Evolutionary conservation across 1,140 invertebrate species (phyloP).

Genomic region (Matsumurasca onukii): DNA sequence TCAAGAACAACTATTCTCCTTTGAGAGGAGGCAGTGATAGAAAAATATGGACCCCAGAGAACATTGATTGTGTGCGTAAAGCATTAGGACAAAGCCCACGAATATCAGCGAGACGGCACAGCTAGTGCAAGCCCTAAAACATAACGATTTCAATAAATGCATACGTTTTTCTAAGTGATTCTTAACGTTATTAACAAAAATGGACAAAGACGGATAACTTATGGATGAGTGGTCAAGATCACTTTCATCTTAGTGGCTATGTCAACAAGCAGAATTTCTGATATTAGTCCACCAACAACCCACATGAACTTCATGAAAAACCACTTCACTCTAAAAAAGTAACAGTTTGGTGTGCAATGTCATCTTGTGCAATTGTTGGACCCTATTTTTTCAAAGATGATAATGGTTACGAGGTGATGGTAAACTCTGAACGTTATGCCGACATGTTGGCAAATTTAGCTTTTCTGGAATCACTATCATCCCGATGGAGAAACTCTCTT

Average conservation of each 20-base stretch:
- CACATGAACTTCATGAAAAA: constrained; percentile 42
- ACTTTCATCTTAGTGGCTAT: constrained; percentile 46
- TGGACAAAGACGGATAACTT: constrained; percentile 14
- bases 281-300: constrained; percentile 43
- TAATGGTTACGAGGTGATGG: constrained; percentile 35
- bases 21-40: constrained; percentile 12
- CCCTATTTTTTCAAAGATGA: constrained; percentile 38
- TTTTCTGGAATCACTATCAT: constrained; percentile 27
- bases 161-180: constrained; percentile 19
- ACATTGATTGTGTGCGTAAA: constrained; percentile 24
- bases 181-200: constrained; percentile 21
- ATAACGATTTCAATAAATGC: constrained; percentile 3
- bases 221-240: constrained; percentile 43
- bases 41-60: constrained; percentile 18
- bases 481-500: constrained; percentile 17
- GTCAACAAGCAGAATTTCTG: constrained; percentile 47
- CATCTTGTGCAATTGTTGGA: constrained; percentile 38
- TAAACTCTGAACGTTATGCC: constrained; percentile 38
- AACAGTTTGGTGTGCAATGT: constrained; percentile 42
- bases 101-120: constrained; percentile 19
- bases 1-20: constrained; percentile 2
- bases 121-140: constrained; percentile 15
- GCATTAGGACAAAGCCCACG: constrained; percentile 18
- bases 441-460: constrained; percentile 35
- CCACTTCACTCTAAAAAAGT: constrained; percentile 46